These are phyloP conservation scores for Philantomba maxwellii DNA, from an alignment of 2,113 vertebrate species.

Conservation along the genomic window DNA sequence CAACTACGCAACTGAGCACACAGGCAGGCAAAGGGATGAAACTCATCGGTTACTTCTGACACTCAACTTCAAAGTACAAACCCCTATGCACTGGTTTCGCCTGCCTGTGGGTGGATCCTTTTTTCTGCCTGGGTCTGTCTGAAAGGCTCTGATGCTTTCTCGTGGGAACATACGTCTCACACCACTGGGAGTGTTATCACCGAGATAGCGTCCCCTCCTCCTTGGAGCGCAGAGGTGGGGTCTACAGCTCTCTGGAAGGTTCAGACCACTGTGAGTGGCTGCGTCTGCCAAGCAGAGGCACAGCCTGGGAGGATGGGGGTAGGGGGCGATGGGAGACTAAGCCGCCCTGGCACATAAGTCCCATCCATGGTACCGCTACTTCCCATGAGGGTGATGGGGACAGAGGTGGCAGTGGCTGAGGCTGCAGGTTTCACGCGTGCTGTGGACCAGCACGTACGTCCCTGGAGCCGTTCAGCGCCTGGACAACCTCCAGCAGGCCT, in stretches of 20 bases:
- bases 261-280: not conserved
- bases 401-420: no score
- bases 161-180: not conserved
- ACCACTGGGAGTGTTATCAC: not conserved
- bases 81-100: not conserved
- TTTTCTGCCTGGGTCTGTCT: not conserved
- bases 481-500: not conserved
- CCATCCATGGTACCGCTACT: accelerated
- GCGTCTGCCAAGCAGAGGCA: not conserved
- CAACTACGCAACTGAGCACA: accelerated
- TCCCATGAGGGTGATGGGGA: not conserved
- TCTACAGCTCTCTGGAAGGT: not conserved
- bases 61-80: not conserved
- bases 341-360: accelerated
- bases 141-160: not conserved
- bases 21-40: not conserved
- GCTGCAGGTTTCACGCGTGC: not conserved
- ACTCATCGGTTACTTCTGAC: not conserved
- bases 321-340: not conserved
- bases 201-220: not conserved
- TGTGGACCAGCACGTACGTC: no score
- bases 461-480: not conserved
- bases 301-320: not conserved
- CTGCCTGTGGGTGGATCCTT: not conserved
- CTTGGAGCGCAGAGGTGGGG: not conserved